Evolutionary conservation across 2,113 vertebrate genomes (phyloP), one percentile per base, ranked within the genome.

Genomic region (Elaphurus davidianus): DNA sequence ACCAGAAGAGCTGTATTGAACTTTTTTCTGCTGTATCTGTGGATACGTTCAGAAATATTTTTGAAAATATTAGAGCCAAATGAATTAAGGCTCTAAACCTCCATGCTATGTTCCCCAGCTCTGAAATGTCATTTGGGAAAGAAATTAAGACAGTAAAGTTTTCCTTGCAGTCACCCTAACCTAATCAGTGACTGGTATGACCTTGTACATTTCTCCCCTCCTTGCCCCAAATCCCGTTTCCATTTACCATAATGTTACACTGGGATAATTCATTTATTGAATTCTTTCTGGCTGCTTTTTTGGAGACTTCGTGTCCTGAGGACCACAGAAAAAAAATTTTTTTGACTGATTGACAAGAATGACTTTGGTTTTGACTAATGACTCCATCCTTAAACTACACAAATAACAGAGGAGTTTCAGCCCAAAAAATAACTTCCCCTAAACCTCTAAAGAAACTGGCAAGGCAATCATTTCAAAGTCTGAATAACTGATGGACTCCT

Each of bases 361-460:
- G 71, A 81, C 62, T 95, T 97, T 60, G 54, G 74, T 98, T 97
- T 98, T 82, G 7, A 92, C 30, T 67, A 55, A 85, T 47, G 19
- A 97, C 30, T 86, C 74, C 52, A 89, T 76, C 86, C 74, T 89
- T 83, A 92, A 91, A 59, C 62, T 95, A 91, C 50, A 96, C 78
- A 25, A 91, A 88, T 57, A 9, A 76, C 43, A 93, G 23, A 88
- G 40, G 85, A 10, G 27, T 11, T 87, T 74, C 55, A 3, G 52
- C 92, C 84, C 64, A 2, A 15, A 94, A 97, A 87, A 62, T 47
- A 28, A 90, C 94, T 91, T 93, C 81, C 47, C 84, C 55, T 71
- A 96, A 85, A 79, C n/a, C 6, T 81, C 88, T 36, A 60, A 28
- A 96, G 54, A 94, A 92, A 86, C 4, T 50, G 21, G 67, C 45